Base-by-base conservation (phyloP, 2,888 invertebrate genomes). In the Oscheius onirici region DNA sequence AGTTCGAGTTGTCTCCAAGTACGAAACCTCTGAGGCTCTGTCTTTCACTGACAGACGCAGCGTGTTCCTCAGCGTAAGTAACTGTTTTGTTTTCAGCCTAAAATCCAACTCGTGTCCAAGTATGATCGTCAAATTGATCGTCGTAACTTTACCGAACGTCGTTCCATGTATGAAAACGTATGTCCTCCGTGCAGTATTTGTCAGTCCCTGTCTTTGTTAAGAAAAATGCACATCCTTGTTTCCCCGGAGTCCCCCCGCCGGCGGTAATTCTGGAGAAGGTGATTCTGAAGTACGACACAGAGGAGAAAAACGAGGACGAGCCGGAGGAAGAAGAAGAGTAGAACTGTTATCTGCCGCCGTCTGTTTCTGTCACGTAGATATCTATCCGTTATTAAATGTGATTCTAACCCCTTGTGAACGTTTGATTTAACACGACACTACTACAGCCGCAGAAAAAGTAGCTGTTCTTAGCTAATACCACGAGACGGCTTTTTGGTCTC, bases 71-170 rank as follows among this genome's bases (percentile, higher is more conserved):
- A 65, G 70, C 24, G 77, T 78, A 69, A 77, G 75, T 66, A 63
- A 44, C 44, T 17, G 28, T 15, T 52, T 58, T 41, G 44, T 68
- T 80, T 80, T 69, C 78, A 82, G 95, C 95, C 96, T 89, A 96
- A 95, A 92, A 95, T 96, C 90, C 94, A 95, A 92, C 95, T 96
- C 89, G 95, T 95, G 90, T 95, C 95, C 91, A 97, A 97, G 92
- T 97, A 95, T 91, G 97, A 97, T 91, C 92, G 96, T 90, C 94
- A 95, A 90, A 94, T 95, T 83, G 97, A 97, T 91, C 94, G 95
- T 90, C 93, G 96, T 24, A 86, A 85, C 72, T 86, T 87, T 79
- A 77, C 79, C 55, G 87, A 86, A 65, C 82, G 86, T 65, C 78
- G 84, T 60, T 72, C 80, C 43, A 80, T 86, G 71, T 86, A 82